Evolutionary conservation across 1,140 invertebrate species (phyloP).

Genomic region (Papilio glaucus): DNA sequence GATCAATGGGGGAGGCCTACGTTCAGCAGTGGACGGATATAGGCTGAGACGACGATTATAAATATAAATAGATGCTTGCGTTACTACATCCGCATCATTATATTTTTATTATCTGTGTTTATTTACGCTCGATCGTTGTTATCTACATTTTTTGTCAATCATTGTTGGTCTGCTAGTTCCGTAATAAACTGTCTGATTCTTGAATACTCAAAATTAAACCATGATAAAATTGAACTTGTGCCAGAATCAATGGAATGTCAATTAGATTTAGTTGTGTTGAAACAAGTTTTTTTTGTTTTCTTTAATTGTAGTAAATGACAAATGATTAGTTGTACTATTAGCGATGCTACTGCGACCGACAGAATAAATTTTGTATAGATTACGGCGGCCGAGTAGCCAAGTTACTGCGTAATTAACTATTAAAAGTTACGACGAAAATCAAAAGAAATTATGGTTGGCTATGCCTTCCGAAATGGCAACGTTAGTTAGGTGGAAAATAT

Average conservation of each 20-base stretch:
- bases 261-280: constrained; percentile 19
- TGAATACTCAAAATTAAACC: not conserved
- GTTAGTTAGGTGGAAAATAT: no score
- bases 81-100: not conserved
- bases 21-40: no score
- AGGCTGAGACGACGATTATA: no score
- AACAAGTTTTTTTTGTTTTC: constrained; percentile 26
- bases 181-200: not conserved
- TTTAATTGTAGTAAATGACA: not conserved
- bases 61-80: not conserved
- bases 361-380: not conserved
- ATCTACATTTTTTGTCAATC: not conserved
- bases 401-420: not conserved
- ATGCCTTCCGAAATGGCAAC: no score
- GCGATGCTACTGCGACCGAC: not conserved
- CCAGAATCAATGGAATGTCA: constrained; percentile 36
- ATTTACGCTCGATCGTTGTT: not conserved
- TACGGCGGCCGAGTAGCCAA: not conserved
- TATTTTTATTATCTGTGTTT: not conserved
- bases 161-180: not conserved
- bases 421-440: not conserved
- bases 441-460: no score
- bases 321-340: not conserved
- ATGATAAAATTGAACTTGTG: constrained; percentile 29
- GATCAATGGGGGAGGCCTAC: no score